A percentile compares a stretch with the other conserved stretches of the same genome.
These are phyloP conservation scores for Seriola quinqueradiata DNA, from an alignment of 2,113 vertebrate species.

Conservation along the genomic window DNA sequence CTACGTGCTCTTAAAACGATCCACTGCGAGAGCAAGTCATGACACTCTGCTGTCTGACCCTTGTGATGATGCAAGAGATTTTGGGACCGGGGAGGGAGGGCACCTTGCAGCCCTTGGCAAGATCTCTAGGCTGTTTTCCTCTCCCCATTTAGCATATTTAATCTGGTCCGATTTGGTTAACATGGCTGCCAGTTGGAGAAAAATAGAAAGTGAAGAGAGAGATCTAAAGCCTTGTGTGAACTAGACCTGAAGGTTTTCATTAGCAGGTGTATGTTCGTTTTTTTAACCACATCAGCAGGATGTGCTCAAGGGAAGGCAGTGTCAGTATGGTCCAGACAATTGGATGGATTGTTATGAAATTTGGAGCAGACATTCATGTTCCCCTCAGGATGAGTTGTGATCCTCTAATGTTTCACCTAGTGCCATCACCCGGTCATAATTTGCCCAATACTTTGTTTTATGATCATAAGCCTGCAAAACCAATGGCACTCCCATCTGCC, in stretches of 20 bases:
- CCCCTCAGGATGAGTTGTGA: too few species aligned
- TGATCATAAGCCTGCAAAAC: too few species aligned
- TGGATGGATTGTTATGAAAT: too few species aligned
- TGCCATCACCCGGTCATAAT: too few species aligned
- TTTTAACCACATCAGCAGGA: background rate
- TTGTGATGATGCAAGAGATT: conserved; percentile 38
- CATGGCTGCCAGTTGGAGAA: conserved; percentile 12
- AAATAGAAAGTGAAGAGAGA: conserved; percentile 4
- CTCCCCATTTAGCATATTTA: conserved; percentile 55
- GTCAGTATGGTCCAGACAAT: background rate
- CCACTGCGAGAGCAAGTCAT: conserved; percentile 17
- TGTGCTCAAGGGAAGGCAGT: background rate
- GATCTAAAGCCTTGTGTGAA: background rate
- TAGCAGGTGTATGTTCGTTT: background rate
- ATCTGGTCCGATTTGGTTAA: conserved; percentile 52
- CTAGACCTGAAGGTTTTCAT: background rate
- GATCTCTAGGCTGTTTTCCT: conserved; percentile 33
- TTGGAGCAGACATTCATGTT: too few species aligned
- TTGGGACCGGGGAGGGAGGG: background rate
- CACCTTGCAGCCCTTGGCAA: conserved; percentile 12
- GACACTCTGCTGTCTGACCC: conserved; percentile 29
- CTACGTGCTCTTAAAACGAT: background rate
- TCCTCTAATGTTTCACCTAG: too few species aligned
- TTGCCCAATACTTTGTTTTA: too few species aligned
- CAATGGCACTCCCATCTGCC: too few species aligned